Base-by-base conservation (phyloP, 2,888 invertebrate species). In the Chrysolina americana region DNA sequence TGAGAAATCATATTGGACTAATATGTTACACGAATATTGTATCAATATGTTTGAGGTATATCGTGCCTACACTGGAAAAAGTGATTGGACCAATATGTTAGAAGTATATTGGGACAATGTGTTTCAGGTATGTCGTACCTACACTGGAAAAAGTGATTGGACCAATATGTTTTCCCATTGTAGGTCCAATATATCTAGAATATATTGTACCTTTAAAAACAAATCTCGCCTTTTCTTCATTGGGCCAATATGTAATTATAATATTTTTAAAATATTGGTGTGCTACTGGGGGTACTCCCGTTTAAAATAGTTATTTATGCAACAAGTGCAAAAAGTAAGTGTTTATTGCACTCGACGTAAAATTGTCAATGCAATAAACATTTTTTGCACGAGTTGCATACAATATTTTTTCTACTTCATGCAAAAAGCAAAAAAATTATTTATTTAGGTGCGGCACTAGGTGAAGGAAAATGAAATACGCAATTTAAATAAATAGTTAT, bases 201-300 rank as follows among this genome's bases (percentile, higher is more conserved):
- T 59, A 59, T 59, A 59, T 59, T 59, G 59, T 5, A 59, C 59
- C 19, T 59, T 59, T 59, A 59, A 21, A 59, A 59, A 59, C 59
- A 59, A 59, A 59, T 59, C 59, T 59, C 59, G 59, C 59, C 59
- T 59, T 59, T 19, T 59, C 21, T 59, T 59, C 21, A 23, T 59
- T 59, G 59, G 59, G 59, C 59, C 59, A 59, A 59, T 59, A 59
- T 59, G 59, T 59, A 59, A 11, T 19, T 19, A 59, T 23, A 59
- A 59, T 59, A 59, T 59, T 59, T 59, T 59, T 59, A 21, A 59
- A 59, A 59, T 59, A 59, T 59, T 11, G 13, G 13, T 59, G 59
- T 59, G 59, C 59, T 59, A 59, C 59, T 59, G 13, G 59, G 59
- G 59, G n/a, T n/a, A n/a, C n/a, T n/a, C n/a, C n/a, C n/a, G n/a